Conservation (phyloP, 2,113 vertebrate species). For the Cacatua alba region DNA sequence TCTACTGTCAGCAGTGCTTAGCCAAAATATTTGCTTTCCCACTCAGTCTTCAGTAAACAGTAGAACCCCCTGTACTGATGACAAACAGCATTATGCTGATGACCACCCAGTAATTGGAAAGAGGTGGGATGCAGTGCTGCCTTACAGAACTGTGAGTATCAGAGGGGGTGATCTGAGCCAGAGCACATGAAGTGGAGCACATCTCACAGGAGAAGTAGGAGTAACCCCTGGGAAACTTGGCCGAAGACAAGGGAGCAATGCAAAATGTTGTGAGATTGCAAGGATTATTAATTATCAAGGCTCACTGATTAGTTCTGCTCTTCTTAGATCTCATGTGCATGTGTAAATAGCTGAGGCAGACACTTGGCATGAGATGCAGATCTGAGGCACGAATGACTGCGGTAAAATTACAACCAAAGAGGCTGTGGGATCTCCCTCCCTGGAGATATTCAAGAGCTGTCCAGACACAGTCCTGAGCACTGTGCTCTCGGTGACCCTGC, state of each 20-base stretch:
- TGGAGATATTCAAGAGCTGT: background rate
- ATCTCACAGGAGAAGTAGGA: background rate
- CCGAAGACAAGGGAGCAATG: background rate
- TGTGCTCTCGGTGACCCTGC: background rate
- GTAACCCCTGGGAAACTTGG: background rate
- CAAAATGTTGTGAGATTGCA: background rate
- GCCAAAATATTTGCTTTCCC: slow-evolving; percentile 5
- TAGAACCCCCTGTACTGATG: background rate
- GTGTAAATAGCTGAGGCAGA: background rate
- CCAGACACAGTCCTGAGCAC: background rate
- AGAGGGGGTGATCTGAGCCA: background rate
- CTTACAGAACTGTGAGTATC: background rate
- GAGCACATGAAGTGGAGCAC: background rate
- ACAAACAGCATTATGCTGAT: background rate
- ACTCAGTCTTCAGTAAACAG: background rate
- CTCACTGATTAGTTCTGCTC: background rate
- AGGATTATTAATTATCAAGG: background rate
- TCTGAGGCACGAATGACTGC: background rate
- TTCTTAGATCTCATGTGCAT: background rate
- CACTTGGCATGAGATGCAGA: background rate
- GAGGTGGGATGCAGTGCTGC: background rate
- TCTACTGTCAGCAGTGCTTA: background rate
- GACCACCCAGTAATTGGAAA: background rate
- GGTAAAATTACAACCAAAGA: background rate
- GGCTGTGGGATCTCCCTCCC: background rate